Evolutionary conservation across 2,797 vertebrate genomes (phyloP).

Genomic region (Borostomias antarcticus): DNA sequence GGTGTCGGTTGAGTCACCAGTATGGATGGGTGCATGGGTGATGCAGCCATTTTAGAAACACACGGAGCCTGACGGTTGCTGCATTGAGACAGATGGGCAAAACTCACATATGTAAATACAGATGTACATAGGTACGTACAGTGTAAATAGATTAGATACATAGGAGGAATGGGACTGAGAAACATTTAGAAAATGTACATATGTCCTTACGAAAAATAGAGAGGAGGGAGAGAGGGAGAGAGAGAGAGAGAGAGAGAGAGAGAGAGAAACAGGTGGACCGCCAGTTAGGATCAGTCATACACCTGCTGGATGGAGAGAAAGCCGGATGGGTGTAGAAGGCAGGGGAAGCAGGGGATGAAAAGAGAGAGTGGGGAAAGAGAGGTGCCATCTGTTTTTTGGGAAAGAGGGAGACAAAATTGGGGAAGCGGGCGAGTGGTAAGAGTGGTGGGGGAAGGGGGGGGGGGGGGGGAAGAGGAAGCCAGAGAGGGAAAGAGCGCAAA

Average conservation of each 20-base stretch:
- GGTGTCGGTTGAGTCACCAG: neutral
- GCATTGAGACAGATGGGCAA: neutral
- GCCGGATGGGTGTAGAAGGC: constrained; percentile 34
- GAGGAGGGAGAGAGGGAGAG: constrained; percentile 1
- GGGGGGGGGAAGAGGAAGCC: constrained; percentile 29
- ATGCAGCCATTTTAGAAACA: no score
- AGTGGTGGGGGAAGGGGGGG: constrained; percentile 43
- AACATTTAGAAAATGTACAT: no score
- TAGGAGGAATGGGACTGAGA: constrained; percentile 16
- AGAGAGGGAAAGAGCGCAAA: neutral
- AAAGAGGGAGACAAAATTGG: constrained; percentile 53
- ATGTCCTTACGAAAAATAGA: constrained; percentile 27
- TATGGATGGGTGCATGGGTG: neutral
- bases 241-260: constrained; percentile 10
- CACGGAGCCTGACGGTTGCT: neutral
- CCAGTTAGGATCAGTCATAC: constrained; percentile 60
- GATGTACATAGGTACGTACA: neutral
- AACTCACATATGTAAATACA: neutral
- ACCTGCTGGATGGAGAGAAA: constrained; percentile 59
- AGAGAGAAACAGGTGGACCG: constrained; percentile 62
- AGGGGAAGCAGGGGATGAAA: constrained; percentile 58
- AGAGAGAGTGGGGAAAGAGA: constrained; percentile 57
- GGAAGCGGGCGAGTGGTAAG: constrained; percentile 51
- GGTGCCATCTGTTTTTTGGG: constrained; percentile 73
- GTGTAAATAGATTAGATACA: neutral